phyloP scores from a whole-genome alignment of 2,113 vertebrate species.

The Serinus canaria region DNA sequence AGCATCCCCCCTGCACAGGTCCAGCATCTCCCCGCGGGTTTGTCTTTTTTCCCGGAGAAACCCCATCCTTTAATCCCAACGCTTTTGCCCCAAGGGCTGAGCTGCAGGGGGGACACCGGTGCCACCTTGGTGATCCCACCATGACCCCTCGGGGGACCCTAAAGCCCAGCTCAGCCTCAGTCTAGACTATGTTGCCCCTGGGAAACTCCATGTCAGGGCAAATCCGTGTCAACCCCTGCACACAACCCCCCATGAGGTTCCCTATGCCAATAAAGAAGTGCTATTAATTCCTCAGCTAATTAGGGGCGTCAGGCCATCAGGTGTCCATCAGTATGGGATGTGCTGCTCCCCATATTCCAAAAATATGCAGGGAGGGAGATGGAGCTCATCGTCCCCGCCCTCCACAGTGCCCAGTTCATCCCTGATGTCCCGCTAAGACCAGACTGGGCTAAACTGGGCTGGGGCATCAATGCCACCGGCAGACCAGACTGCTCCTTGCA shows the following conservation, averaged over 20 bases:
- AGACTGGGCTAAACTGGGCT: background rate
- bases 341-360: background rate
- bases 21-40: background rate
- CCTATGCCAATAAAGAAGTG: background rate
- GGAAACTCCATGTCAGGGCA: background rate
- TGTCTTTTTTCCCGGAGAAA: background rate
- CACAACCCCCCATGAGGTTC: fast-evolving
- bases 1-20: background rate
- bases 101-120: fast-evolving
- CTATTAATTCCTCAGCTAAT: background rate
- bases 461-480: background rate
- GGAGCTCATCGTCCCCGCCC: fast-evolving
- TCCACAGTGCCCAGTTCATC: background rate
- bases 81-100: background rate
- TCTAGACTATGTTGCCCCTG: background rate
- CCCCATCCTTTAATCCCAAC: background rate
- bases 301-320: background rate
- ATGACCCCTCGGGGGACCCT: fast-evolving
- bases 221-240: background rate
- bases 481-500: background rate
- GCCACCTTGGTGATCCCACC: background rate
- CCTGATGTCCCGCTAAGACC: background rate
- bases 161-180: background rate
- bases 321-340: fast-evolving
- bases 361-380: fast-evolving